Evolutionary conservation across 2,113 vertebrate species (phyloP), one percentile per base, ranked within the genome.

Genomic region (Sapajus apella): DNA sequence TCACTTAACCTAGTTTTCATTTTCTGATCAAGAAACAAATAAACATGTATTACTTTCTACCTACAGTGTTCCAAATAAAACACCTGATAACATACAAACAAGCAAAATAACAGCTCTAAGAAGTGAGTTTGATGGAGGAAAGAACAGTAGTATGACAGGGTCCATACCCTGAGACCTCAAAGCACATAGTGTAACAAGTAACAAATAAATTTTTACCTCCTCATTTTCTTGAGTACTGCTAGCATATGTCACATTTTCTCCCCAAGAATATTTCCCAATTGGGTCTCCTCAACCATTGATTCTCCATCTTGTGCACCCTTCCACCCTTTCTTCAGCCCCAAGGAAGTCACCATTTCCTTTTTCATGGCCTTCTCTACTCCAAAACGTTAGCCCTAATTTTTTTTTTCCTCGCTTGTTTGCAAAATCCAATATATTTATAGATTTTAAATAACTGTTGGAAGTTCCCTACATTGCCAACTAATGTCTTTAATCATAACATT

Each of bases 1-100:
- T 91, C 40, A 73, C 7, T 80, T 75, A 90, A 52, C 27, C 16
- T 47, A 79, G 52, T 18, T 89, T 96, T 80, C 30, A 12, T 93
- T 92, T 64, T 52, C 32, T 80, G 32, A 94, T 58, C 94, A 95
- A 92, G 47, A 96, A 92, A 47, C n/a, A 75, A 68, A 64, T 88
- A 52, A 84, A 27, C 6, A 17, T 52, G 9, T 55, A 82, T 86
- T 23, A 66, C 25, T 50, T 85, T 80, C 79, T 64, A 55, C 13
- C 30, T 68, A 79, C 43, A 52, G 1, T 50, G 8, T 50, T 93
- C 70, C 86, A 61, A 92, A 37, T 96, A 66, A 82, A 75, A 83
- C 9, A 72, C 50, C 11, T 75, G 79, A 7, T 81, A 72, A 88
- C 64, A 64, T 72, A 45, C 80, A 91, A 97, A 61, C 45, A 94